Percentiles rank a stretch among this genome's conserved stretches.
Evolutionary conservation across 2,888 invertebrate genomes (phyloP).

Genomic region (Melolontha melolontha): DNA sequence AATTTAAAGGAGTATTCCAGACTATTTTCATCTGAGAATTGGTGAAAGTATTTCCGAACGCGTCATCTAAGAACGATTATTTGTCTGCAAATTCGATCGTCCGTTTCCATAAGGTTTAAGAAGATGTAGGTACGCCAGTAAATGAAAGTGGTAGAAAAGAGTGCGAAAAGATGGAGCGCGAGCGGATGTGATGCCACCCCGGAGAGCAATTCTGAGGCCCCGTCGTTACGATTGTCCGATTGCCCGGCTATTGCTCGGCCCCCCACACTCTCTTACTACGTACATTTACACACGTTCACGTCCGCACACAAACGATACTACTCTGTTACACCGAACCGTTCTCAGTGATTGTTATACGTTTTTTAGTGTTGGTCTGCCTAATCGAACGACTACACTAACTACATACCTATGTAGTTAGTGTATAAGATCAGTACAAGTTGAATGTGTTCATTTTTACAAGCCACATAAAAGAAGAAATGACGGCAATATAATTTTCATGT

Average conservation of each 20-base stretch:
- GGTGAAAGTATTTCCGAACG: conserved; percentile 30
- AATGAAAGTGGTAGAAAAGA: conserved; percentile 60
- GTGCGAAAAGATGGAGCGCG: conserved; percentile 55
- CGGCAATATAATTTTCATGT: conserved; percentile 4
- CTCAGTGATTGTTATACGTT: conserved; percentile 62
- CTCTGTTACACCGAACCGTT: conserved; percentile 52
- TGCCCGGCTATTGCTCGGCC: conserved; percentile 64
- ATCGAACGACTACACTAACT: conserved; percentile 62
- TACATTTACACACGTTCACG: conserved; percentile 37
- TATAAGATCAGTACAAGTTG: conserved; percentile 2
- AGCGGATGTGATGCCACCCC: conserved; percentile 67
- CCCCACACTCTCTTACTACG: conserved; percentile 44
- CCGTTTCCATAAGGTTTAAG: conserved; percentile 32
- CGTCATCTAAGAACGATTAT: conserved; percentile 35
- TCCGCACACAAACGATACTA: conserved; percentile 42
- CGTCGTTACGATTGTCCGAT: conserved; percentile 75
- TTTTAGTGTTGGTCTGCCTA: conserved; percentile 61
- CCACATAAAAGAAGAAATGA: neutral
- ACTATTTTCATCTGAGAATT: neutral
- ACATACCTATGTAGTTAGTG: conserved; percentile 45
- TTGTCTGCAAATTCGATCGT: conserved; percentile 32
- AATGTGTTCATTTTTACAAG: neutral
- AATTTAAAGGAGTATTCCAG: no score
- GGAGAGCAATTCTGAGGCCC: conserved; percentile 71
- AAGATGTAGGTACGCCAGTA: conserved; percentile 48